phyloP scores from a whole-genome alignment of 92 coral and sea anemone genomes.

The Heliopora coerulea region DNA sequence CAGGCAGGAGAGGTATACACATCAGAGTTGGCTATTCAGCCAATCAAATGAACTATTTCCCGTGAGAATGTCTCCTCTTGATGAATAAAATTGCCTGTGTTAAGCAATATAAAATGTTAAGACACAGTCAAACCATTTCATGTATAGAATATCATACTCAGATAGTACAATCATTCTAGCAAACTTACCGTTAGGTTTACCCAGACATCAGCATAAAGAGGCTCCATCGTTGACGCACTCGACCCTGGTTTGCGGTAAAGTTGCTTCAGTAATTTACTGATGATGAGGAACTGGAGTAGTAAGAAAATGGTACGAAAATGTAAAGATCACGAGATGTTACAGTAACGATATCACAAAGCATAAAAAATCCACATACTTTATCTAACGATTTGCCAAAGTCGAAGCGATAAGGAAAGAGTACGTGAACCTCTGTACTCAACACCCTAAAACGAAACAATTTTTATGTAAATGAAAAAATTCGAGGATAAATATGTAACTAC shows the following conservation, averaged over 20 bases:
- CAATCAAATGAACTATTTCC: too few species aligned
- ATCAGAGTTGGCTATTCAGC: too few species aligned
- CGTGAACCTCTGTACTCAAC: constrained; percentile 50
- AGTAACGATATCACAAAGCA: too few species aligned
- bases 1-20: too few species aligned
- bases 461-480: too few species aligned
- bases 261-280: constrained; percentile 74
- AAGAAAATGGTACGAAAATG: neutral
- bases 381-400: constrained; percentile 88
- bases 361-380: constrained; percentile 54
- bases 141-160: too few species aligned
- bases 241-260: constrained; percentile 78
- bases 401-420: constrained; percentile 77
- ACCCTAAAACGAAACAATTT: constrained; percentile 51
- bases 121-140: too few species aligned
- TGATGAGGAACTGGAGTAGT: constrained; percentile 4
- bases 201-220: constrained; percentile 92
- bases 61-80: too few species aligned
- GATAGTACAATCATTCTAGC: neutral
- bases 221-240: constrained; percentile 58
- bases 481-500: too few species aligned
- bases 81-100: neutral
- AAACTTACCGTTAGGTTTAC: constrained; percentile 65
- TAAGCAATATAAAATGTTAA: too few species aligned
- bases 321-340: neutral